Evolutionary conservation across 1,140 invertebrate species (phyloP), one percentile per base, ranked within the genome.

Genomic region (Cecropterus lyciades): DNA sequence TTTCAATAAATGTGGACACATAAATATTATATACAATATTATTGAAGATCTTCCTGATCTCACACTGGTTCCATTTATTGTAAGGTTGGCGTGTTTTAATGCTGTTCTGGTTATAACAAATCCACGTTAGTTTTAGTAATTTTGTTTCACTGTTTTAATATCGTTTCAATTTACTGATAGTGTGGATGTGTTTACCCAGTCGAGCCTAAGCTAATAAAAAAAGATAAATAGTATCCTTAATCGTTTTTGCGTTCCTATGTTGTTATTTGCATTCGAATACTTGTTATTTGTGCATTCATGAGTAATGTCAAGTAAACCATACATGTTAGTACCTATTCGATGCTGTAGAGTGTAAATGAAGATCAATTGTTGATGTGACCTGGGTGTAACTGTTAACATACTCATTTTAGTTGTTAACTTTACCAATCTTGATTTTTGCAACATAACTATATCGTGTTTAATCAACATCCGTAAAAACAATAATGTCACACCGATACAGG

Each of bases 121-220:
- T 70, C 65, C 66, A 63, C 67, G n/a, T 56, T 46, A 33, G 3
- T 51, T 42, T 37, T n/a, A 20, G 37, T 63, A 52, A 59, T 48
- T 43, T n/a, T 57, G 56, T 59, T 48, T 55, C 24, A 8, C 52
- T 40, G 45, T 30, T 37, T 37, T 37, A 37, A 37, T 37, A 56
- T 60, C 40, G 40, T 70, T 56, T 56, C 53, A 53, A 59, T 40
- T 20, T 51, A 67, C 15, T 63, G 20, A 43, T 37, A 3, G 63
- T 62, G 59, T 74, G 71, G 78, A 74, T 87, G 82, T 87, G 83
- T 82, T 89, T 87, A 87, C 80, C 74, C 84, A 89, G 85, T 74
- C 70, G 75, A 87, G 87, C 86, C 82, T 89, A 89, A 90, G 87
- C 89, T 91, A 89, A 82, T 79, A 89, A 87, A 91, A 82, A 87